These are phyloP conservation scores for Pseudobourletiella spinata DNA, from an alignment of 1,140 invertebrate species.

Conservation along the genomic window DNA sequence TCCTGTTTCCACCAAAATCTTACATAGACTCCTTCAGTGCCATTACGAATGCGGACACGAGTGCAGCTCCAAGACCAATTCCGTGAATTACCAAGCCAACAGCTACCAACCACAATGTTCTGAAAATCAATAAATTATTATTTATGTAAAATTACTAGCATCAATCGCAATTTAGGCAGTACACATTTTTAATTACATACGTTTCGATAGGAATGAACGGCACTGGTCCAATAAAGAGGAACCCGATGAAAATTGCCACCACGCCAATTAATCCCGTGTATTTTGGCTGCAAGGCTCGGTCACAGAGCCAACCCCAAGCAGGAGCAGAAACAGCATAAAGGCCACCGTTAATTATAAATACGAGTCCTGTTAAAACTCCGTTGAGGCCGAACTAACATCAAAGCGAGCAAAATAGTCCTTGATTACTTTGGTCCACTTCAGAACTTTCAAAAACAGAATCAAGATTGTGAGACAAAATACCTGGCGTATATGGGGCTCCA, in stretches of 20 bases:
- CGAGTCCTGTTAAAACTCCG: constrained; percentile 65
- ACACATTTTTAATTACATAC: constrained; percentile 43
- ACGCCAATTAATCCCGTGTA: constrained; percentile 58
- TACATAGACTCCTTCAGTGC: constrained; percentile 65
- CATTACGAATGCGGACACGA: constrained; percentile 70
- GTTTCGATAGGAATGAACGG: constrained; percentile 56
- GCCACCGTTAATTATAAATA: constrained; percentile 81
- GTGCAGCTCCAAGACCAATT: constrained; percentile 63
- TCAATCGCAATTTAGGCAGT: not conserved
- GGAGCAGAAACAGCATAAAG: constrained; percentile 57
- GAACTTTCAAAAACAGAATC: too few species aligned
- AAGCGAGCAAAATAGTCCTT: too few species aligned
- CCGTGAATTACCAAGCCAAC: constrained; percentile 64
- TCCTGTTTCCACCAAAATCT: constrained; percentile 35
- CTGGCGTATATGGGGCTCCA: constrained; percentile 69
- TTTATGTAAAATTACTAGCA: not conserved
- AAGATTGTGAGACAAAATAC: too few species aligned
- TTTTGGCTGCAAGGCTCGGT: constrained; percentile 54
- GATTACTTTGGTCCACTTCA: too few species aligned
- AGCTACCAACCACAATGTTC: constrained; percentile 7
- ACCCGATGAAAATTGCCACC: constrained; percentile 53
- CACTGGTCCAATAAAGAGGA: constrained; percentile 63
- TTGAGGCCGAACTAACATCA: constrained; percentile 59
- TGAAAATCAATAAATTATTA: not conserved
- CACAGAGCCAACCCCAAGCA: constrained; percentile 68